Conservation (phyloP, 2,797 vertebrate genomes). For the Helicolenus hilgendorfi region DNA sequence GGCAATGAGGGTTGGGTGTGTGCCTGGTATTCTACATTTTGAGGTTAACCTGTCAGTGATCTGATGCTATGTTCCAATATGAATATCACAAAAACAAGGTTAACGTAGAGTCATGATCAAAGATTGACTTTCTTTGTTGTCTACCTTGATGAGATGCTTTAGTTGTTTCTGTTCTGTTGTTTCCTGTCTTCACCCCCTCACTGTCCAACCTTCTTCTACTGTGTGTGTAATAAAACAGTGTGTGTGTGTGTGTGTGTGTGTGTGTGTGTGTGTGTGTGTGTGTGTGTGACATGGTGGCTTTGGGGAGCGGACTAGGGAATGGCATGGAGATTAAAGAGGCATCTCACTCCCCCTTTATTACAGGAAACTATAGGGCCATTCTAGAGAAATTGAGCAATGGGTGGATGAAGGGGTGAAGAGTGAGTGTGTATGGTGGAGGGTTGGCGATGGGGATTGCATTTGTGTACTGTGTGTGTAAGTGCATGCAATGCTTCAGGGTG, state of each 20-base stretch:
- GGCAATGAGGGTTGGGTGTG: not conserved
- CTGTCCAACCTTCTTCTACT: not conserved
- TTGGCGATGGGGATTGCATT: not conserved
- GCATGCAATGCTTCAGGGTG: not conserved
- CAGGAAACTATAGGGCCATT: constrained; percentile 1
- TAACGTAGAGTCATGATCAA: not conserved
- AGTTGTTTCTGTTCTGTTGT: not conserved
- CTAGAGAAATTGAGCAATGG: not conserved
- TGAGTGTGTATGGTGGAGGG: not conserved
- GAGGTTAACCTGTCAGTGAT: not conserved
- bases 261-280: too few relatives aligned
- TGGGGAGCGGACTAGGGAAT: not conserved
- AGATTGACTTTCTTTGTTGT: not conserved
- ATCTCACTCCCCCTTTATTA: constrained; percentile 28
- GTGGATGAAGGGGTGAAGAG: constrained; percentile 1
- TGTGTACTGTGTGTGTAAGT: not conserved
- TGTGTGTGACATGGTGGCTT: not conserved
- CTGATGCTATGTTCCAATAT: not conserved
- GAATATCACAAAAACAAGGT: not conserved
- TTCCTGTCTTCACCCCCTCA: not conserved
- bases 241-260: too few relatives aligned
- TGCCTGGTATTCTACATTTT: not conserved
- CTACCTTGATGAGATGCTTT: not conserved
- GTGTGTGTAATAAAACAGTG: constrained; percentile 14
- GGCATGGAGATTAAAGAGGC: constrained; percentile 14